phyloP scores from a whole-genome alignment of 2,888 invertebrate species.

The Drosophila melanosoma region DNA sequence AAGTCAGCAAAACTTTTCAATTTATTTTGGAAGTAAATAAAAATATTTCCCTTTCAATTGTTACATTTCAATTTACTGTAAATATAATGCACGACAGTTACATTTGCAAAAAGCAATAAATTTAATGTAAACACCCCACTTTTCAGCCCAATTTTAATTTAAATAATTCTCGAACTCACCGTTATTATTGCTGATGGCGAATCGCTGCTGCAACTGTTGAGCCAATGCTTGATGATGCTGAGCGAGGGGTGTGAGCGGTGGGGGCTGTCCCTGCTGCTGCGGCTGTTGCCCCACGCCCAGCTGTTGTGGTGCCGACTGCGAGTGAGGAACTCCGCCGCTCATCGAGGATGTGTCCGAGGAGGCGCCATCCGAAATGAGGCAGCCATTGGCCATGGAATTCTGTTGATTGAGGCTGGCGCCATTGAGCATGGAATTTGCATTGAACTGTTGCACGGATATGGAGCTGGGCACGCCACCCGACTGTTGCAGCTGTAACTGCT shows the following conservation, averaged over 20 bases:
- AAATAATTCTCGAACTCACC: conserved; percentile 78
- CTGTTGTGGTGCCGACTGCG: conserved; percentile 85
- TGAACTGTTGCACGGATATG: conserved; percentile 85
- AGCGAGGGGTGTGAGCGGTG: conserved; percentile 85
- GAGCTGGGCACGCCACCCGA: conserved; percentile 81
- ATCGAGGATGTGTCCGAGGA: conserved; percentile 78
- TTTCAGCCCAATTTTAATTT: neutral
- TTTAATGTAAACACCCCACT: neutral
- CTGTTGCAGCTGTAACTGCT: conserved; percentile 64
- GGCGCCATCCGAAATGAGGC: conserved; percentile 68
- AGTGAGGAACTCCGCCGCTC: conserved; percentile 84
- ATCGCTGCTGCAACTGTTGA: conserved; percentile 87
- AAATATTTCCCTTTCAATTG: conserved; percentile 1
- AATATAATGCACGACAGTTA: neutral
- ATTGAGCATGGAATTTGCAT: conserved; percentile 78
- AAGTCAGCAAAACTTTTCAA: neutral
- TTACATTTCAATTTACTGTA: conserved; percentile 2
- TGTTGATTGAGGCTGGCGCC: conserved; percentile 62
- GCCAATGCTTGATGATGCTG: conserved; percentile 88
- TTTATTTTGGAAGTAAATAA: neutral
- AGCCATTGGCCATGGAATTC: conserved; percentile 74
- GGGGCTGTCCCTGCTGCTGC: conserved; percentile 61
- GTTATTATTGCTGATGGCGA: conserved; percentile 85
- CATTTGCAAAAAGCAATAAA: conserved; percentile 13
- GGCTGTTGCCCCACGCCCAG: conserved; percentile 76